Percentiles rank a stretch among this genome's conserved stretches.
These are phyloP conservation scores for Orientallactaga sibirica DNA, from an alignment of 2,797 vertebrate species.

Conservation along the genomic window DNA sequence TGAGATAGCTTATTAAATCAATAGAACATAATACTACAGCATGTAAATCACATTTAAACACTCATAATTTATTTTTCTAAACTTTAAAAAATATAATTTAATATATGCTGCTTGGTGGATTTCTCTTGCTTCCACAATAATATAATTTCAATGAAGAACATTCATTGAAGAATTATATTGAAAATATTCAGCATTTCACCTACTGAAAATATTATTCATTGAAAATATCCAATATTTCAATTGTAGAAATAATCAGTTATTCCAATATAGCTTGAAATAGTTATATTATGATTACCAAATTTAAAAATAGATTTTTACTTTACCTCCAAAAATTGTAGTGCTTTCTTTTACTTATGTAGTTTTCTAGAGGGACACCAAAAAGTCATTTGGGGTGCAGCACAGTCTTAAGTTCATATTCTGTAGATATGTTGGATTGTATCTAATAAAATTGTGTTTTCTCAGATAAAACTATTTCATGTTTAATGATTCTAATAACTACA, in stretches of 20 bases:
- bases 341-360: background rate
- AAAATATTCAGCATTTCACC: background rate
- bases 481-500: constrained; percentile 1
- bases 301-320: background rate
- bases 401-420: background rate
- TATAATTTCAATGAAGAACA: background rate
- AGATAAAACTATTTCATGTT: background rate
- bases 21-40: background rate
- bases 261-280: background rate
- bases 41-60: background rate
- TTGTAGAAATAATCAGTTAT: background rate
- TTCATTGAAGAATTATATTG: background rate
- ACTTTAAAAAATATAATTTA: background rate
- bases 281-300: background rate
- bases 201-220: background rate
- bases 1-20: background rate
- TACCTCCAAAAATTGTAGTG: background rate
- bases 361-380: background rate
- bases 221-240: background rate
- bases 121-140: background rate
- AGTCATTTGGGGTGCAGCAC: background rate
- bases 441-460: background rate
- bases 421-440: background rate
- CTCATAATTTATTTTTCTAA: background rate
- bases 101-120: background rate